Conservation (phyloP, 2,888 invertebrate genomes). For the Sphaerophoria taeniata region DNA sequence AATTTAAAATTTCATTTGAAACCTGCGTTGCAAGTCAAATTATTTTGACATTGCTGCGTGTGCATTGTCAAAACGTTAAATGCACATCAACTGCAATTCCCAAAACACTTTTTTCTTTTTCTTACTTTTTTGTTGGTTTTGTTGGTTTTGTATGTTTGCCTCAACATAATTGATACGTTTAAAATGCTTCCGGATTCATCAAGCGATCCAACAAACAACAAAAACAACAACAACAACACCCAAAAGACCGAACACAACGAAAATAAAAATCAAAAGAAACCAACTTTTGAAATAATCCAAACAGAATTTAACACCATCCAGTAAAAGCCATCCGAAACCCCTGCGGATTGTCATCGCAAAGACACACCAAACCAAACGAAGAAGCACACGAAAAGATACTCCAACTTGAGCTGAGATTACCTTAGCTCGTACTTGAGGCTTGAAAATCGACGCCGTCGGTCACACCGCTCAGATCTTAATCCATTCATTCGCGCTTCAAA, state of each 20-base stretch:
- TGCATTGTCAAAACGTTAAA: not conserved
- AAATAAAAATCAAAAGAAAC: not conserved
- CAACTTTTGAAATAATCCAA: slow-evolving; percentile 33
- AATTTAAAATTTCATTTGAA: too few species aligned
- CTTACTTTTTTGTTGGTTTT: not conserved
- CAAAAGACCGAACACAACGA: not conserved
- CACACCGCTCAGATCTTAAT: slow-evolving; percentile 68
- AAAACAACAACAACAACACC: not conserved
- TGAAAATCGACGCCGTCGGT: too few species aligned
- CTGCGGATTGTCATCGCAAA: slow-evolving; percentile 57
- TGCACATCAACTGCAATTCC: not conserved
- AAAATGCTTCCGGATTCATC: slow-evolving; percentile 70
- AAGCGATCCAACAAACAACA: slow-evolving; percentile 29
- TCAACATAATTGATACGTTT: slow-evolving; percentile 69
- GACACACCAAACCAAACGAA: slow-evolving; percentile 29
- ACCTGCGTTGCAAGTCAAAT: too few species aligned
- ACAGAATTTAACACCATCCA: slow-evolving; percentile 46
- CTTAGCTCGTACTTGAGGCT: slow-evolving; percentile 48
- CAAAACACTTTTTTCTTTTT: not conserved
- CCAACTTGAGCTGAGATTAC: slow-evolving; percentile 29
- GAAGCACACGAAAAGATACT: slow-evolving; percentile 48
- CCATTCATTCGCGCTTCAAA: slow-evolving; percentile 62
- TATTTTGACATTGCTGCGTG: too few species aligned
- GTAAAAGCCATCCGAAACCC: slow-evolving; percentile 52
- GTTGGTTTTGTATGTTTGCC: too few species aligned